Percentiles rank a stretch among this genome's conserved stretches.
Conservation (phyloP, 2,113 vertebrate species). For the Nyctibius bracteatus region DNA sequence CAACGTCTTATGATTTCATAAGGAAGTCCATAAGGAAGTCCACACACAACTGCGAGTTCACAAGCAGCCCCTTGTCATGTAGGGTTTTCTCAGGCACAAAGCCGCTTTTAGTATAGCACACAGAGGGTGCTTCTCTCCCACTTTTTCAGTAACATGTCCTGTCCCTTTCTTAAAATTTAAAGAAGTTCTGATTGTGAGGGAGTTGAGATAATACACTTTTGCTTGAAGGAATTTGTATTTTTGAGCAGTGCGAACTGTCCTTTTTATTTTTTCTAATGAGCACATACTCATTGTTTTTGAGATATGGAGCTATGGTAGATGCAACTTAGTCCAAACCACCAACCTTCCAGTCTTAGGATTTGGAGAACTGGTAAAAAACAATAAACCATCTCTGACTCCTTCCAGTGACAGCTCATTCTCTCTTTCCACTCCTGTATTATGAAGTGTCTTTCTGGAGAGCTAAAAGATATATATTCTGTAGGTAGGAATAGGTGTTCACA, state of each 20-base stretch:
- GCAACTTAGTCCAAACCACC: neutral
- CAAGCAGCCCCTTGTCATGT: accelerated
- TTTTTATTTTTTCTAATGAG: neutral
- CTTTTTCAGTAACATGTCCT: neutral
- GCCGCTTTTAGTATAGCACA: neutral
- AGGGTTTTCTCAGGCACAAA: neutral
- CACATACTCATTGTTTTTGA: neutral
- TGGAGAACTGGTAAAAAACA: neutral
- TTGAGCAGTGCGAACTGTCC: neutral
- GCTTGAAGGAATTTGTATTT: neutral
- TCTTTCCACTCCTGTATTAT: constrained; percentile 9
- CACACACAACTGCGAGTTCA: neutral
- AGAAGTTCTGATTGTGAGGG: neutral
- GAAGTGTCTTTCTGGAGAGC: neutral
- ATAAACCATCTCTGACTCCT: constrained; percentile 16
- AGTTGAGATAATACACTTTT: neutral
- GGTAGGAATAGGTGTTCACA: constrained; percentile 2
- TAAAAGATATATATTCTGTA: constrained; percentile 28
- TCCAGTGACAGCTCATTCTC: constrained; percentile 23
- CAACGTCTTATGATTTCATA: neutral
- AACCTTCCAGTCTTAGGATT: neutral
- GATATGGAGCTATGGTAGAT: neutral
- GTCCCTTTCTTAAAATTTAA: neutral
- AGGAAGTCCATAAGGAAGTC: too few relatives aligned
- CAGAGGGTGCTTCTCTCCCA: neutral